Evolutionary conservation across 2,797 vertebrate genomes (phyloP).

Genomic region (Poliocrania exsul): DNA sequence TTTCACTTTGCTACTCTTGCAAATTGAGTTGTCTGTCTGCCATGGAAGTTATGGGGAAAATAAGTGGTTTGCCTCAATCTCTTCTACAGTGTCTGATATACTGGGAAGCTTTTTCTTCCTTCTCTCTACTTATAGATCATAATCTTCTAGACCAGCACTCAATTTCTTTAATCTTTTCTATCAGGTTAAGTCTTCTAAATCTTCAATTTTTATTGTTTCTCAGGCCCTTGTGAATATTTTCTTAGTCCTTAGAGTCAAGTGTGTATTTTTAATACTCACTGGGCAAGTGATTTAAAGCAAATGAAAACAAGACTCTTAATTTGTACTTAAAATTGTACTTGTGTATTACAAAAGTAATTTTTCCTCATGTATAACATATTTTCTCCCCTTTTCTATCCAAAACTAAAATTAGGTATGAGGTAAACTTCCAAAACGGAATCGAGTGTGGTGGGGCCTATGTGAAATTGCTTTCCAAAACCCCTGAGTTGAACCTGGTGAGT

Average conservation of each 20-base stretch:
- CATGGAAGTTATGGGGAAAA: neutral
- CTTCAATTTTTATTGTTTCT: neutral
- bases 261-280: neutral
- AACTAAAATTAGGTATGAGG: slow-evolving; percentile 89
- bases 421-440: slow-evolving; percentile 97
- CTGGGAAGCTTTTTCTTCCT: neutral
- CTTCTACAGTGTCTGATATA: neutral
- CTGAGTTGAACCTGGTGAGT: slow-evolving; percentile 90
- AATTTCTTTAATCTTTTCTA: neutral
- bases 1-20: neutral
- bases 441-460: slow-evolving; percentile 97
- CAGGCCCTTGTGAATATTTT: neutral
- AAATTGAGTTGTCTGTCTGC: neutral
- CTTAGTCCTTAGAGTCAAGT: neutral
- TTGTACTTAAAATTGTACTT: neutral
- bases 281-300: neutral
- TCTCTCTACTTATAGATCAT: neutral
- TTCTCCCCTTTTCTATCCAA: slow-evolving; percentile 33
- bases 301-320: neutral
- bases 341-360: neutral
- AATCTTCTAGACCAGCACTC: neutral
- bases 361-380: neutral
- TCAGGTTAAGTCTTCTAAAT: neutral
- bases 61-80: neutral
- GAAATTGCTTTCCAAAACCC: slow-evolving; percentile 91